Evolutionary conservation across 2,888 invertebrate species (phyloP).

Genomic region (Gastrophysa polygoni): DNA sequence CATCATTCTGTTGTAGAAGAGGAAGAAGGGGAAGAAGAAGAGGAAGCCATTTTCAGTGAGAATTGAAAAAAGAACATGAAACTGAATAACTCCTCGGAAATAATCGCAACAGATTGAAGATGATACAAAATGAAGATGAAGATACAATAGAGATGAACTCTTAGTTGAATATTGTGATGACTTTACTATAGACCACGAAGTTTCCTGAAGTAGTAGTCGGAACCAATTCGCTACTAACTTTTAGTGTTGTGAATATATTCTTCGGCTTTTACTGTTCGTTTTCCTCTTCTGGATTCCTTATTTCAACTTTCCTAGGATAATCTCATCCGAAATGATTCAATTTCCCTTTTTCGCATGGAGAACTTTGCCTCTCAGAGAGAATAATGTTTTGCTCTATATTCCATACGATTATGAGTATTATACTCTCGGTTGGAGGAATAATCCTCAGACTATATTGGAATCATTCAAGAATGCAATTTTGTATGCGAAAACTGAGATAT

Average conservation of each 20-base stretch:
- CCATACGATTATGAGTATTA: slow-evolving; percentile 15
- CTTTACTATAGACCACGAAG: no score
- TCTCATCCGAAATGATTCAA: slow-evolving; percentile 21
- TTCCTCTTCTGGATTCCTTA: slow-evolving; percentile 12
- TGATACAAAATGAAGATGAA: no score
- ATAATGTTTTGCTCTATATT: slow-evolving; percentile 5
- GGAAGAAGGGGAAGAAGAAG: no score
- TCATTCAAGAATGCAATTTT: no score
- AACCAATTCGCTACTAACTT: neutral
- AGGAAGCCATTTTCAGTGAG: no score
- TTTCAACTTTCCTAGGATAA: slow-evolving; percentile 22
- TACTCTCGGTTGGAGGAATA: slow-evolving; percentile 2
- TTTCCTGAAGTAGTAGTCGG: no score
- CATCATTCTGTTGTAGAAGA: no score
- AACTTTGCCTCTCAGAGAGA: slow-evolving; percentile 14
- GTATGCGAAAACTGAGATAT: neutral
- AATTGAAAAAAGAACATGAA: no score
- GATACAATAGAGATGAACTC: no score
- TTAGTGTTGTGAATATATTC: slow-evolving; percentile 11
- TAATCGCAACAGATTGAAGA: no score
- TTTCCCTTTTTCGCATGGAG: slow-evolving; percentile 12
- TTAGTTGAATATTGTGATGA: no score
- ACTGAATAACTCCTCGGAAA: no score
- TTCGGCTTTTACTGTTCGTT: slow-evolving; percentile 17
- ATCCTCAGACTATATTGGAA: neutral